These are phyloP conservation scores for Notothenia rossii DNA, from an alignment of 2,113 vertebrate genomes.

Conservation along the genomic window DNA sequence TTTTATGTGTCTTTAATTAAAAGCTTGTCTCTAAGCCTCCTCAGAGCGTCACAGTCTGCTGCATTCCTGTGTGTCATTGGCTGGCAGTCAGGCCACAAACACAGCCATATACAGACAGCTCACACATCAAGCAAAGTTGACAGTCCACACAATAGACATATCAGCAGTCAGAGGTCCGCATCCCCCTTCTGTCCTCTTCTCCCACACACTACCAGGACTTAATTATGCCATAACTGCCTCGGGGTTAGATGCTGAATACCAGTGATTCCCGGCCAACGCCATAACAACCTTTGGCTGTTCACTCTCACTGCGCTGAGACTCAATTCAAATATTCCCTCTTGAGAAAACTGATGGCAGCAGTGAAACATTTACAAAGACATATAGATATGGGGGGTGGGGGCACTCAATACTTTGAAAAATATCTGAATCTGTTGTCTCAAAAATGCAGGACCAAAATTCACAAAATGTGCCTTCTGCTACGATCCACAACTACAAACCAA, in stretches of 20 bases:
- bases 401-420: no score
- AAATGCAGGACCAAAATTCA: not conserved
- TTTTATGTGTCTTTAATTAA: constrained; percentile 64
- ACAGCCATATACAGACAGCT: constrained; percentile 29
- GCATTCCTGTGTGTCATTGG: constrained; percentile 53
- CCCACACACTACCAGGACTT: constrained; percentile 53
- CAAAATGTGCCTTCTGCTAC: not conserved
- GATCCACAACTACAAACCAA: not conserved
- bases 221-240: constrained; percentile 70
- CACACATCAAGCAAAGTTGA: constrained; percentile 65
- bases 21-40: constrained; percentile 46
- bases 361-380: constrained; percentile 16
- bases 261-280: constrained; percentile 60
- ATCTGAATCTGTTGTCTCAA: not conserved
- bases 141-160: constrained; percentile 70
- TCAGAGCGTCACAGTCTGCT: constrained; percentile 40
- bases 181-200: constrained; percentile 52
- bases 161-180: constrained; percentile 64
- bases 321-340: constrained; percentile 21
- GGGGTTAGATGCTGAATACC: constrained; percentile 65
- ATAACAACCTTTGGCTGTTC: constrained; percentile 55
- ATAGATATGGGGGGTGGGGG: not conserved
- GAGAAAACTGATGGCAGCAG: constrained; percentile 7
- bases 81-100: constrained; percentile 37
- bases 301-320: constrained; percentile 14